Evolutionary conservation across 2,113 vertebrate genomes (phyloP).

Genomic region (Sakesphorus luctuosus): DNA sequence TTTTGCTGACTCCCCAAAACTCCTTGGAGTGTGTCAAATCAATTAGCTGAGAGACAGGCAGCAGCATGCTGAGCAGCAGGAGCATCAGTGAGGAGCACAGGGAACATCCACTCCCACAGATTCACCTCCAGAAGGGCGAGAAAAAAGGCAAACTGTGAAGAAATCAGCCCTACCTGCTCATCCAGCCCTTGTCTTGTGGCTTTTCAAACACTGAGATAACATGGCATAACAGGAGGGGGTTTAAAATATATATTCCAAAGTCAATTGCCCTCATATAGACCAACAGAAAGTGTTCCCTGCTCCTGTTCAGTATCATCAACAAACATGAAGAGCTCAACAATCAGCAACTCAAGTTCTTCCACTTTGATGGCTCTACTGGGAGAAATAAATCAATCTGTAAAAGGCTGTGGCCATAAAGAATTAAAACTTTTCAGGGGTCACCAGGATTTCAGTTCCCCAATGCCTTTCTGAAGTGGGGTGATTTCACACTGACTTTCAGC

Average conservation of each 20-base stretch:
- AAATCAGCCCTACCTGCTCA: background rate
- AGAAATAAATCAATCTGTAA: background rate
- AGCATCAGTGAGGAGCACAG: background rate
- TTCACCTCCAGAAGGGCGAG: background rate
- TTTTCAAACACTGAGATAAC: background rate
- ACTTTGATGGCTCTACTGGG: fast-evolving
- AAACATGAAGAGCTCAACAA: background rate
- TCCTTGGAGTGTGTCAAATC: background rate
- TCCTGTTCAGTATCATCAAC: background rate
- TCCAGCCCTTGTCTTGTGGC: background rate
- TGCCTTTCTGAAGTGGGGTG: background rate
- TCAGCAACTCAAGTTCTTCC: background rate
- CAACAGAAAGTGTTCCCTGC: background rate
- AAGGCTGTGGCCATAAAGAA: background rate
- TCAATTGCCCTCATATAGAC: background rate
- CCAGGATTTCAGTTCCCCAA: background rate
- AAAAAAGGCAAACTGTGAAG: background rate
- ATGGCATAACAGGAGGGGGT: background rate
- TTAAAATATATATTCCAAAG: background rate
- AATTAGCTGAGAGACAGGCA: background rate
- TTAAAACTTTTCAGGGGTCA: background rate
- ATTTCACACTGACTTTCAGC: background rate
- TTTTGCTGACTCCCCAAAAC: background rate
- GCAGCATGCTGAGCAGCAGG: background rate
- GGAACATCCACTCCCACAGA: background rate